These are phyloP conservation scores for Urocyon cinereoargenteus DNA, from an alignment of 2,797 vertebrate genomes.

Conservation along the genomic window DNA sequence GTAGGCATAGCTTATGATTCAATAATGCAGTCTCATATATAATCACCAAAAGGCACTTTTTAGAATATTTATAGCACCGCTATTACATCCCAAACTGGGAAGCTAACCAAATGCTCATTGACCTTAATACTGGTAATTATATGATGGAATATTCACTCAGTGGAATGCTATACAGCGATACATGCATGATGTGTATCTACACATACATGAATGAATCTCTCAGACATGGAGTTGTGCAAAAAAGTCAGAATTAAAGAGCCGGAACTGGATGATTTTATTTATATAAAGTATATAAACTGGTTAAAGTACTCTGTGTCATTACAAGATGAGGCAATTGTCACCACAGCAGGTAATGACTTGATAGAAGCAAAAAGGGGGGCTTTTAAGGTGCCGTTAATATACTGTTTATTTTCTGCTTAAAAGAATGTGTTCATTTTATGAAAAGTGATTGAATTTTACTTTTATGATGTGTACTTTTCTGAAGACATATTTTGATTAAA, in stretches of 20 bases:
- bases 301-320: neutral
- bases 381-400: neutral
- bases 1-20: neutral
- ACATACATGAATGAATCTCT: neutral
- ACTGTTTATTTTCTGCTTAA: neutral
- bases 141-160: neutral
- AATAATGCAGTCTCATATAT: neutral
- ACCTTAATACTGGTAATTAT: neutral
- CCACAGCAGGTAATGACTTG: no score
- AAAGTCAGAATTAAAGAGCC: neutral
- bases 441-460: neutral
- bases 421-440: neutral
- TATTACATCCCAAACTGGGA: neutral
- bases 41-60: neutral
- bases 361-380: neutral
- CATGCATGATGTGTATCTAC: no score
- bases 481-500: neutral
- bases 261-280: neutral
- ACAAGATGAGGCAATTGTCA: neutral
- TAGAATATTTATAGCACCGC: neutral
- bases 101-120: neutral
- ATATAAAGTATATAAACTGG: neutral
- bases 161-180: neutral
- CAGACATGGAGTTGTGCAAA: neutral
- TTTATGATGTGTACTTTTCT: neutral